A percentile compares a stretch with the other conserved stretches of the same genome.
Conservation (phyloP, 2,888 invertebrate genomes). For the Dinocampus coccinellae region DNA sequence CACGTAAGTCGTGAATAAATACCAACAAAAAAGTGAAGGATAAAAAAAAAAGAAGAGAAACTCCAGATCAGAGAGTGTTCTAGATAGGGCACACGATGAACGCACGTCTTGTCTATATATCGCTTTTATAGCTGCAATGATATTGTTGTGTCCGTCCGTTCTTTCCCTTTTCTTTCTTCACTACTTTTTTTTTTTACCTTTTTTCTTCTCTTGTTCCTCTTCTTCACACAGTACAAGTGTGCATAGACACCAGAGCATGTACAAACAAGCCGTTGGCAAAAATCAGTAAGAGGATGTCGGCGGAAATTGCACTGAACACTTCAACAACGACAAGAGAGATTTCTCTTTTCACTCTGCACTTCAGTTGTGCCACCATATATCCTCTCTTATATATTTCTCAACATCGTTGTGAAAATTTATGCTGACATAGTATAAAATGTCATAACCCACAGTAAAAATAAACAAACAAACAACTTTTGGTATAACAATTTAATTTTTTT, state of each 20-base stretch:
- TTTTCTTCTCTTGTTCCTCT: not conserved
- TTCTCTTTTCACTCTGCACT: not conserved
- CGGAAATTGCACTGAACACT: constrained; percentile 26
- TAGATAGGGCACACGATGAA: constrained; percentile 3
- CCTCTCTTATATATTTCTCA: not conserved
- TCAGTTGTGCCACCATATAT: not conserved
- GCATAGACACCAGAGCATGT: constrained; percentile 7
- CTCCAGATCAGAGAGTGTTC: not conserved
- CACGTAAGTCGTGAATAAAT: too few relatives aligned
- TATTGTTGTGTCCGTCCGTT: too few relatives aligned
- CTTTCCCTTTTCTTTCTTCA: too few relatives aligned
- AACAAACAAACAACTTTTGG: too few relatives aligned
- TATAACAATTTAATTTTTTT: not conserved
- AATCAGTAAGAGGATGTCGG: constrained; percentile 3
- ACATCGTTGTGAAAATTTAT: not conserved
- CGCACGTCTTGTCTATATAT: not conserved
- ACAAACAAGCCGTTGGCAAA: constrained; percentile 33
- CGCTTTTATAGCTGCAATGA: not conserved
- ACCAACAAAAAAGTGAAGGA: too few relatives aligned
- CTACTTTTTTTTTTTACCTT: not conserved
- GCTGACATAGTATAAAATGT: not conserved
- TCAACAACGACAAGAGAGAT: not conserved
- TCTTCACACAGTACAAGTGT: not conserved
- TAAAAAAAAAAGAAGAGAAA: constrained; percentile 1
- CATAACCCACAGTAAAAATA: too few relatives aligned